Percentiles rank a stretch among this genome's conserved stretches.
phyloP scores from a whole-genome alignment of 2,888 invertebrate species.

The Dermolepida albohirtum region DNA sequence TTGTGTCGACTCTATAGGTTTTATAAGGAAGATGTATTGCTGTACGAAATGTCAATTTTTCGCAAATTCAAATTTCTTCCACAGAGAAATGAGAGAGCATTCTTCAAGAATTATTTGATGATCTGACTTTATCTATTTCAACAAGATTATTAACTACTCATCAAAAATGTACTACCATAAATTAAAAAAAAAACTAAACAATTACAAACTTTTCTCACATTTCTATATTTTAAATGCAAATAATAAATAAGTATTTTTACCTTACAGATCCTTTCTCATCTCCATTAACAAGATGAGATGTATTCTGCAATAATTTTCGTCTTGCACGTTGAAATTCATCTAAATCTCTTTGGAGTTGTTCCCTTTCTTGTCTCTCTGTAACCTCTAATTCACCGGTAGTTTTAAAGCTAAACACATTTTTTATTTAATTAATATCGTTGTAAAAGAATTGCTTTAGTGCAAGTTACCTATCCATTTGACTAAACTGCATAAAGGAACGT shows the following conservation, averaged over 20 bases:
- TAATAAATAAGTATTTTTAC: neutral
- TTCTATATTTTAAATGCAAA: too few species aligned
- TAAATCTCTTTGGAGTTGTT: conserved; percentile 51
- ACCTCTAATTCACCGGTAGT: conserved; percentile 45
- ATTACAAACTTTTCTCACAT: too few species aligned
- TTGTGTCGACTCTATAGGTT: too few species aligned
- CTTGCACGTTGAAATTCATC: conserved; percentile 55
- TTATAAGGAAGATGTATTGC: too few species aligned
- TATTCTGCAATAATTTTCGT: conserved; percentile 51
- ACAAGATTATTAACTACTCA: neutral
- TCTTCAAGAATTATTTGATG: too few species aligned
- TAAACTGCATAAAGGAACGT: conserved; percentile 10
- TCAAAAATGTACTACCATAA: too few species aligned
- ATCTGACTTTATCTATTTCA: too few species aligned
- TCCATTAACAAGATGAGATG: conserved; percentile 41
- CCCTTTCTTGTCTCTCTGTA: conserved; percentile 52
- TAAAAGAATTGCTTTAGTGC: conserved; percentile 15
- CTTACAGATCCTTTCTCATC: conserved; percentile 31
- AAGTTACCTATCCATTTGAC: conserved; percentile 31
- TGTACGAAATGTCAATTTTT: too few species aligned
- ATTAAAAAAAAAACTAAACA: neutral
- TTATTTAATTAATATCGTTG: conserved; percentile 5
- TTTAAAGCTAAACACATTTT: neutral
- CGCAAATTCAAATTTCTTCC: too few species aligned
- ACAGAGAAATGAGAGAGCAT: too few species aligned